phyloP scores from a whole-genome alignment of 2,113 vertebrate genomes.

The Petromus typicus region DNA sequence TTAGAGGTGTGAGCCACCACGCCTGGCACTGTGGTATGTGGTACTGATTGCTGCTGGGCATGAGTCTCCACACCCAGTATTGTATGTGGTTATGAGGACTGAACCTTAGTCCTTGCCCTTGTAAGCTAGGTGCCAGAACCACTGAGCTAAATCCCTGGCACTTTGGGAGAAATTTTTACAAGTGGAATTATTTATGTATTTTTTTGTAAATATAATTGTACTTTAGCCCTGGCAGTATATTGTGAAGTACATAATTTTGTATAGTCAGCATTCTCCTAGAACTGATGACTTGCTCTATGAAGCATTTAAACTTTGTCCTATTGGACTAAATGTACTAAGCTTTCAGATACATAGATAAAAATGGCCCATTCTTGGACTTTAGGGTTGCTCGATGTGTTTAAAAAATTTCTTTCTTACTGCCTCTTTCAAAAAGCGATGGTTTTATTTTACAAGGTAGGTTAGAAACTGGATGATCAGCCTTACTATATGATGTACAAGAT shows the following conservation, averaged over 20 bases:
- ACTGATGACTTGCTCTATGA: not conserved
- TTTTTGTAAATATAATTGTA: constrained; percentile 50
- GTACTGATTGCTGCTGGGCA: no score
- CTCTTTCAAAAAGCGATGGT: constrained; percentile 4
- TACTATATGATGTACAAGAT: not conserved
- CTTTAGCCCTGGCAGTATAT: not conserved
- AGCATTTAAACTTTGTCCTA: not conserved
- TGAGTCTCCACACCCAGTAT: no score
- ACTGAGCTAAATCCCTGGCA: no score
- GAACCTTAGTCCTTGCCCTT: no score
- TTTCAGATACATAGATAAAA: not conserved
- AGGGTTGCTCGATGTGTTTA: not conserved
- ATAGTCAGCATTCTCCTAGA: not conserved
- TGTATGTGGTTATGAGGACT: no score
- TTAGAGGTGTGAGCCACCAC: no score
- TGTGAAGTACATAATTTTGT: not conserved
- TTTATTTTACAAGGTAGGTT: constrained; percentile 25
- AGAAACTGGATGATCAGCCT: not conserved
- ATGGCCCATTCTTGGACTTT: not conserved
- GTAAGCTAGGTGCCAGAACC: no score
- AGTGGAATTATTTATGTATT: constrained; percentile 18
- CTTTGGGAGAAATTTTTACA: constrained; percentile 3
- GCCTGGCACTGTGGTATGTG: no score
- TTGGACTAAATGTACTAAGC: not conserved
- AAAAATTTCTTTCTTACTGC: not conserved